phyloP scores from a whole-genome alignment of 1,140 invertebrate genomes.

The Ostrea denselamellosa region DNA sequence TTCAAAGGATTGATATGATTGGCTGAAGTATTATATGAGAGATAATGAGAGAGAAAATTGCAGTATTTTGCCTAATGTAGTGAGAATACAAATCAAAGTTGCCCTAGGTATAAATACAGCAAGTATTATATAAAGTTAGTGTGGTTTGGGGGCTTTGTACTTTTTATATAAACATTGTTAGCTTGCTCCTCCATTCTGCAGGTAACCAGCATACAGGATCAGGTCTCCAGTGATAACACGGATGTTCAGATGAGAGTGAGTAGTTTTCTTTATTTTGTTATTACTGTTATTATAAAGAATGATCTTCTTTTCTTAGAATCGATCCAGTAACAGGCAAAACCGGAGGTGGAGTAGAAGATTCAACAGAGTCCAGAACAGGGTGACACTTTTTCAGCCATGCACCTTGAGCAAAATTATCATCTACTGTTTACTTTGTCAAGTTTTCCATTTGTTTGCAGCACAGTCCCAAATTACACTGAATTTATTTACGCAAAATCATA shows the following conservation, averaged over 20 bases:
- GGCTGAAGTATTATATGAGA: no score
- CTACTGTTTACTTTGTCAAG: not conserved
- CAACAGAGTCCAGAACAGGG: not conserved
- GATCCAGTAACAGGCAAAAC: not conserved
- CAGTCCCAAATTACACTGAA: no score
- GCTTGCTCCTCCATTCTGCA: not conserved
- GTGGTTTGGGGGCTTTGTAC: no score
- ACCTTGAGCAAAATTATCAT: not conserved
- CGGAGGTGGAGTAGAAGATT: not conserved
- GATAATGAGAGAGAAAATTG: no score
- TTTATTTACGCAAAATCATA: no score
- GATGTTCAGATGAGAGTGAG: not conserved
- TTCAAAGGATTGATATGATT: no score
- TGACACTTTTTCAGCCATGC: not conserved
- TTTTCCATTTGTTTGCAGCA: no score
- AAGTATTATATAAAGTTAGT: no score
- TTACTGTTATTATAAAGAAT: not conserved
- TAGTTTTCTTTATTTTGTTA: not conserved
- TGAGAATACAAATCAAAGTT: no score
- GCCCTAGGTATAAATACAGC: no score
- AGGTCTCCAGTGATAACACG: not conserved
- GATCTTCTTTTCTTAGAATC: not conserved
- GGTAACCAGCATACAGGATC: not conserved
- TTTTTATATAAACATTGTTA: no score
- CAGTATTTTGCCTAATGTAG: no score